A percentile compares a stretch with the other conserved stretches of the same genome.
These are phyloP conservation scores for Pangasianodon hypophthalmus DNA, from an alignment of 2,113 vertebrate species.

Conservation along the genomic window DNA sequence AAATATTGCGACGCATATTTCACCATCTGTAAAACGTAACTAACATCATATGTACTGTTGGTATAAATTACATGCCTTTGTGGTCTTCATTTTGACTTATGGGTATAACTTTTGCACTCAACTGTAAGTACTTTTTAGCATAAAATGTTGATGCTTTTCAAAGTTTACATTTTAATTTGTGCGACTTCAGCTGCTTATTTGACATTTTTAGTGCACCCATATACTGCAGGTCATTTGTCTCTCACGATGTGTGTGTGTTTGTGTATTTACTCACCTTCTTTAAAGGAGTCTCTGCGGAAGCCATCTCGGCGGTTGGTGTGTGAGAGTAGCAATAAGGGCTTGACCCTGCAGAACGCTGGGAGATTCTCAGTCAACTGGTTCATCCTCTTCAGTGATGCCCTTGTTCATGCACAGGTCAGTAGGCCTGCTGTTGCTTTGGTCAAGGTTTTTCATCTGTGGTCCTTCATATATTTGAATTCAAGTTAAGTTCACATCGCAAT, in stretches of 20 bases:
- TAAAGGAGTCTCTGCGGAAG: conserved; percentile 86
- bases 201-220: not conserved
- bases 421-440: not conserved
- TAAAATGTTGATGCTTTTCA: not conserved
- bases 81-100: not conserved
- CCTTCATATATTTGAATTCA: conserved; percentile 23
- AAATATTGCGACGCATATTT: not conserved
- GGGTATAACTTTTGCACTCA: not conserved
- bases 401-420: conserved; percentile 93
- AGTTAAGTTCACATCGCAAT: conserved; percentile 33
- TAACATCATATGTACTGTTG: not conserved
- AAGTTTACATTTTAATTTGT: not conserved
- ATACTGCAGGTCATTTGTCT: not conserved
- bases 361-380: conserved; percentile 97
- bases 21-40: not conserved
- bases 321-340: conserved; percentile 87
- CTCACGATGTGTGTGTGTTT: not conserved
- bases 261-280: not conserved
- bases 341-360: conserved; percentile 89
- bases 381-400: conserved; percentile 93
- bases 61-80: not conserved
- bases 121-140: not conserved
- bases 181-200: not conserved
- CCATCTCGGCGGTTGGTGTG: conserved; percentile 88
- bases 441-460: not conserved